Conservation (phyloP, 2,888 invertebrate genomes). For the Cylloceria caligata region DNA sequence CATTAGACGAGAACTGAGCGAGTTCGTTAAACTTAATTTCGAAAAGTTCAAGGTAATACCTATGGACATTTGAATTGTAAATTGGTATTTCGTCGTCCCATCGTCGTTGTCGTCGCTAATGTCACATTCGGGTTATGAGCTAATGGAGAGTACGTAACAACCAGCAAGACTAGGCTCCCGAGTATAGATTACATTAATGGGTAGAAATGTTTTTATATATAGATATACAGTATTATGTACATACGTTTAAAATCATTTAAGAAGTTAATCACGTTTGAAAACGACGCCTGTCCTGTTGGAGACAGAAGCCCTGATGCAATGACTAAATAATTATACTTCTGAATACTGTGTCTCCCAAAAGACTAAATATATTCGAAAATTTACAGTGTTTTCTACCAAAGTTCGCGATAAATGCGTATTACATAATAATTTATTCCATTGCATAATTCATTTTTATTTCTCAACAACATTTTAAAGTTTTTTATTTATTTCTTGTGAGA, state of each 20-base stretch:
- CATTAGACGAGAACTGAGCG: conserved; percentile 58
- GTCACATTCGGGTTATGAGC: conserved; percentile 7
- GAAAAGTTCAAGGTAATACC: conserved; percentile 76
- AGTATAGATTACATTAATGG: conserved; percentile 7
- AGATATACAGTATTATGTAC: neutral
- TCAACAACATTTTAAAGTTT: neutral
- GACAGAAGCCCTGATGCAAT: neutral
- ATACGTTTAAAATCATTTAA: conserved; percentile 73
- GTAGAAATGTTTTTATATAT: neutral
- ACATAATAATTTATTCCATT: neutral
- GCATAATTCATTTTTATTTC: neutral
- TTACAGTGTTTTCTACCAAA: neutral
- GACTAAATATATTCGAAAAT: neutral
- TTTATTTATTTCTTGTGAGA: neutral
- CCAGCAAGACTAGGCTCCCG: conserved; percentile 25
- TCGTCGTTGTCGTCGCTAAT: conserved; percentile 59
- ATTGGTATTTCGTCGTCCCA: conserved; percentile 66
- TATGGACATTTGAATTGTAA: conserved; percentile 81
- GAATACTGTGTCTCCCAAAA: neutral
- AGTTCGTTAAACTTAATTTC: conserved; percentile 76
- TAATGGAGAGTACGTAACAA: neutral
- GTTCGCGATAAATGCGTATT: neutral
- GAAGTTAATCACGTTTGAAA: conserved; percentile 66
- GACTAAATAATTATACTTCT: neutral
- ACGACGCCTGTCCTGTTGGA: conserved; percentile 1